Evolutionary conservation across 37 sponge, comb jelly and placozoan genomes (phyloP), one percentile per base, ranked within the genome.

Genomic region (Crambe crambe): DNA sequence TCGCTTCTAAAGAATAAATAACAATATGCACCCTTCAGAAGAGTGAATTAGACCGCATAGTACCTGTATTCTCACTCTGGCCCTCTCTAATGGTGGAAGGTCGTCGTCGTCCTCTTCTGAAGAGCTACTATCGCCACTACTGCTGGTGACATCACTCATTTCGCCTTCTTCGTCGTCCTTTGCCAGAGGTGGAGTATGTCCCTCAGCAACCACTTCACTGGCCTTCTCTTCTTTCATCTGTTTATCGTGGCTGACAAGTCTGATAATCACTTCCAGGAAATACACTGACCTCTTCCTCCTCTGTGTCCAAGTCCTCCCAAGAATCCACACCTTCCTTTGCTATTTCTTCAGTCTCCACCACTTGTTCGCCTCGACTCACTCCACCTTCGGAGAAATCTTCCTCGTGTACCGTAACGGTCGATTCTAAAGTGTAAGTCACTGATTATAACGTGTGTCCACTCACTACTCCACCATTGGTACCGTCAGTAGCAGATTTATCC

Each of bases 1-100:
- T 27, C 90, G 85, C 29, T 87, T 89, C 92, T 91, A 72, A 22
- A 74, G 42, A 42, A 56, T 21, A 36, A 70, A n/a, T 35, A 67
- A 41, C 71, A 70, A 41, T 21, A 39, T 27, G 42, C 3, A 6
- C 6, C 36, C 4, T 70, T n/a, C n/a, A n/a, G n/a, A n/a, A n/a
- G n/a, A n/a, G n/a, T n/a, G n/a, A n/a, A n/a, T n/a, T n/a, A 18
- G 18, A 20, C 56, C 56, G 18, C 18, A 18, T 18, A 54, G 56
- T 47, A 85, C 84, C 27, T 68, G 35, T 25, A 87, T 83, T 58
- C 92, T 68, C 44, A 36, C 29, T 17, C 30, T 54, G 34, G 74
- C 83, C 58, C 54, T 79, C 26, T 89, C 77, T 32, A 69, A 75
- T 2, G 89, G 76, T 35, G 88, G 36, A 20, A 77, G 20, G 26